Conservation (phyloP, 2,797 vertebrate species). For the Anas bernieri region DNA sequence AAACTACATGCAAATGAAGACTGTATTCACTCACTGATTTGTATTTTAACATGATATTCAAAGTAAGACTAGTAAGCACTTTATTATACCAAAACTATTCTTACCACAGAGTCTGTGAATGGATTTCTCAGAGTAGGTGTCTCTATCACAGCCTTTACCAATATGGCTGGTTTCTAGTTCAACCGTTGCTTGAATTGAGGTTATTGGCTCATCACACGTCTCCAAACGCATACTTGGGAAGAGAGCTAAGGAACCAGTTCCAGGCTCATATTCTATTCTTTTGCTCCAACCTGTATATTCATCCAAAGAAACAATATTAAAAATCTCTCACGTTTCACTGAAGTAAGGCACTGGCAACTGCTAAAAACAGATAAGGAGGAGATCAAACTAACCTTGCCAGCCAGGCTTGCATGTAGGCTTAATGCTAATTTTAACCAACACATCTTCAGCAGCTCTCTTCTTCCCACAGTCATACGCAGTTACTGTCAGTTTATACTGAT, state of each 20-base stretch:
- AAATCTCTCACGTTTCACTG: neutral
- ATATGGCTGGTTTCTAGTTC: constrained; percentile 97
- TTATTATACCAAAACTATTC: neutral
- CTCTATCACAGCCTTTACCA: constrained; percentile 96
- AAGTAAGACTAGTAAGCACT: neutral
- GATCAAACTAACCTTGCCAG: constrained; percentile 90
- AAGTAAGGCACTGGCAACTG: neutral
- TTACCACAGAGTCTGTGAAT: constrained; percentile 96
- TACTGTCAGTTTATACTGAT: constrained; percentile 94
- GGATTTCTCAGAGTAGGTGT: constrained; percentile 98
- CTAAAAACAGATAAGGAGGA: neutral
- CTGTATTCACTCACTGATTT: neutral
- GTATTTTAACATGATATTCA: neutral
- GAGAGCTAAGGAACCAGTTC: constrained; percentile 91
- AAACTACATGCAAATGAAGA: neutral
- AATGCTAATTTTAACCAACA: constrained; percentile 93
- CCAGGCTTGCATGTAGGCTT: constrained; percentile 95
- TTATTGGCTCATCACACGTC: constrained; percentile 92
- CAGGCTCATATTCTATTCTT: constrained; percentile 95
- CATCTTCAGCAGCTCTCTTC: constrained; percentile 93
- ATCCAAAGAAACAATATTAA: neutral
- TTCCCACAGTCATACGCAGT: constrained; percentile 98
- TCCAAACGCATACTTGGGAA: constrained; percentile 94
- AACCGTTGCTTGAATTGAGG: constrained; percentile 87
- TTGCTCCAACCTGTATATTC: constrained; percentile 88